Percentiles rank a stretch among this genome's conserved stretches.
These are phyloP conservation scores for Parnassius mnemosyne DNA, from an alignment of 2,888 invertebrate genomes.

Conservation along the genomic window DNA sequence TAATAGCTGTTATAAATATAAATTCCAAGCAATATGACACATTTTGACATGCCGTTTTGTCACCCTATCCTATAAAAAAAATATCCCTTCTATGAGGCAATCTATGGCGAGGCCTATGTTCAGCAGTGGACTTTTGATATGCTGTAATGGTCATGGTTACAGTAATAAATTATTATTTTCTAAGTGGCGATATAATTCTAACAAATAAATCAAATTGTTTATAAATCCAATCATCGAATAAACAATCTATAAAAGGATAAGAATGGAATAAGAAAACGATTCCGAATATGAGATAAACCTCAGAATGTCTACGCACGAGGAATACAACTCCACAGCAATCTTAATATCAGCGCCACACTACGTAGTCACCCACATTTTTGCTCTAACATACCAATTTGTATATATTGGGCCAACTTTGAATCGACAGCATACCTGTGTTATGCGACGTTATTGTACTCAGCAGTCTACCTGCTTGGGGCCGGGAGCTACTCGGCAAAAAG, in stretches of 20 bases:
- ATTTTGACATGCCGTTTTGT: too few relatives aligned
- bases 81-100: too few relatives aligned
- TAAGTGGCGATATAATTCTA: background rate
- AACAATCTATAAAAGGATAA: background rate
- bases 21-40: too few relatives aligned
- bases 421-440: conserved; percentile 28
- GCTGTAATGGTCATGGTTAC: background rate
- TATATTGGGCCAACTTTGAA: conserved; percentile 15
- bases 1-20: too few relatives aligned
- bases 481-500: conserved; percentile 69
- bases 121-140: too few relatives aligned
- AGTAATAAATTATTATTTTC: background rate
- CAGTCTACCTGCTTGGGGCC: conserved; percentile 68
- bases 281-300: background rate
- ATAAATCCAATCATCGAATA: background rate
- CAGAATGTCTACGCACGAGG: background rate
- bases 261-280: background rate
- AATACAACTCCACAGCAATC: conserved; percentile 1
- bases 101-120: too few relatives aligned
- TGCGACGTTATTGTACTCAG: conserved; percentile 61
- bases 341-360: conserved; percentile 4
- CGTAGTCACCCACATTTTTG: conserved; percentile 8
- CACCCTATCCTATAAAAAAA: too few relatives aligned
- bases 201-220: background rate
- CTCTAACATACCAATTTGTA: conserved; percentile 8